Evolutionary conservation across 2,888 invertebrate species (phyloP).

Genomic region (Keiferia lycopersicella): DNA sequence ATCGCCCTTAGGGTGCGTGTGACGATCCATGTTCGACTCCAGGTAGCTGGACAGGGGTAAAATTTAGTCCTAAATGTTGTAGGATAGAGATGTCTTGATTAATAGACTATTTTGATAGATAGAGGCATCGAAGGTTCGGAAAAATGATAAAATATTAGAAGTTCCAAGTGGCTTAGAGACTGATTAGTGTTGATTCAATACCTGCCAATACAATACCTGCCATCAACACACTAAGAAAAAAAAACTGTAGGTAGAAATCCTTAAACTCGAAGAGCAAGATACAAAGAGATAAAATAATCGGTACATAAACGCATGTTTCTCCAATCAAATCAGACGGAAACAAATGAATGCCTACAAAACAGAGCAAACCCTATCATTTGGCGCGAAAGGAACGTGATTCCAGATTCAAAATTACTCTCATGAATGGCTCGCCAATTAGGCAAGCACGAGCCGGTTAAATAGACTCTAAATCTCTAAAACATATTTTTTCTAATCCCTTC

Average conservation of each 20-base stretch:
- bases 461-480: conserved; percentile 46
- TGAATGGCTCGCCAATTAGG: conserved; percentile 70
- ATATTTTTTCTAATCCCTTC: conserved; percentile 78
- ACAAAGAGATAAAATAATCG: background rate
- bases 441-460: conserved; percentile 72
- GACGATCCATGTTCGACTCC: background rate
- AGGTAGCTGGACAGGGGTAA: conserved; percentile 13
- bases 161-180: no score
- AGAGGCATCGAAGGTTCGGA: no score
- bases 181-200: no score
- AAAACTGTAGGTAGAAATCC: background rate
- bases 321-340: conserved; percentile 10
- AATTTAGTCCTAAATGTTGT: conserved; percentile 3
- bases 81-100: background rate
- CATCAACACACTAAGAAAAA: no score
- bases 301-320: conserved; percentile 18
- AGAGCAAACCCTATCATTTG: conserved; percentile 21
- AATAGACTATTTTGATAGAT: background rate
- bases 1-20: conserved; percentile 7
- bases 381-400: conserved; percentile 48
- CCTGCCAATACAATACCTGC: no score
- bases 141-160: no score
- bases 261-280: background rate
- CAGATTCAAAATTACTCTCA: conserved; percentile 51
- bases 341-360: conserved; percentile 20